Percentiles rank a stretch among this genome's conserved stretches.
Conservation (phyloP, 2,113 vertebrate species). For the Microtus montanus region DNA sequence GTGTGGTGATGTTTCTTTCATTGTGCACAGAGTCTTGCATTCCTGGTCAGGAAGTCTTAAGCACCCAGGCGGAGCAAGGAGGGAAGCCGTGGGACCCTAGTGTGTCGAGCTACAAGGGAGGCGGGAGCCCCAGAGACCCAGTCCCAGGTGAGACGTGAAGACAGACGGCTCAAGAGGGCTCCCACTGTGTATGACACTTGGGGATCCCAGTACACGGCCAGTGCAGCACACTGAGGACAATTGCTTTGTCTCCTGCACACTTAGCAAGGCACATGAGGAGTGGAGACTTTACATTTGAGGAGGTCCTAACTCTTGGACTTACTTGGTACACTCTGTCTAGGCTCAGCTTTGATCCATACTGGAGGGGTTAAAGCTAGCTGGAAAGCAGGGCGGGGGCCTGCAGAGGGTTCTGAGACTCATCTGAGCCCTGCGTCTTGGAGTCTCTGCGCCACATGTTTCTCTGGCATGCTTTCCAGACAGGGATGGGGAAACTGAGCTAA, state of each 20-base stretch:
- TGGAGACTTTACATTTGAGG: not conserved
- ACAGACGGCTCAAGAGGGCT: not conserved
- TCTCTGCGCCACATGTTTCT: not conserved
- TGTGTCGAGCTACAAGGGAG: conserved; percentile 57
- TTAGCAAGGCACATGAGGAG: not conserved
- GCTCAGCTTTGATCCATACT: not conserved
- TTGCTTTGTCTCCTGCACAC: not conserved
- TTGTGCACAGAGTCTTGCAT: conserved; percentile 71
- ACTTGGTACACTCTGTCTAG: not conserved
- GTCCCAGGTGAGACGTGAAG: conserved; percentile 68
- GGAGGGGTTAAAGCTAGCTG: not conserved
- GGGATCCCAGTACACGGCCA: not conserved
- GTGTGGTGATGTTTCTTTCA: conserved; percentile 38
- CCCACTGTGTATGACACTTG: not conserved
- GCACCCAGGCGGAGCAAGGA: conserved; percentile 62
- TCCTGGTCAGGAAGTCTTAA: conserved; percentile 63
- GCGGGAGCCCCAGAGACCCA: conserved; percentile 10
- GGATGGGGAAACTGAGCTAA: not conserved
- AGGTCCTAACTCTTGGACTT: not conserved
- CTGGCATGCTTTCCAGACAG: not conserved
- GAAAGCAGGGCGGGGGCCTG: not conserved
- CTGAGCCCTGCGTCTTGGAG: conserved; percentile 37
- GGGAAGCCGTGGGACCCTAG: conserved; percentile 64
- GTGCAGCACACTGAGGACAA: not conserved
- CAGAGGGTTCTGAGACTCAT: not conserved